Evolutionary conservation across 2,888 invertebrate species (phyloP).

Genomic region (Brachynemurus nebulosus): DNA sequence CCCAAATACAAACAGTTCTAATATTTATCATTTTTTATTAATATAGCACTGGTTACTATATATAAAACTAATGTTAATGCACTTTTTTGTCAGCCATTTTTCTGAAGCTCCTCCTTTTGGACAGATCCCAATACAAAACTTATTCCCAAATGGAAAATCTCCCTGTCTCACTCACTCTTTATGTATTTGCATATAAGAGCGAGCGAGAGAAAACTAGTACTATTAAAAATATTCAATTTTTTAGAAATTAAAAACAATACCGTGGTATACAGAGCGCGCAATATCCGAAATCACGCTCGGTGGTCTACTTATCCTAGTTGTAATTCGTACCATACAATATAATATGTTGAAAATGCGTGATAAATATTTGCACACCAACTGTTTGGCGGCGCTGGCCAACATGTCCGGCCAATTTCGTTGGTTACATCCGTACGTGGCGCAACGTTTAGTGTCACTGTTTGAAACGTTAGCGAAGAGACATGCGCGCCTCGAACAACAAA

Average conservation of each 20-base stretch:
- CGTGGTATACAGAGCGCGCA: conserved; percentile 88
- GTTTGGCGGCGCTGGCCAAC: conserved; percentile 93
- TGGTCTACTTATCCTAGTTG: conserved; percentile 83
- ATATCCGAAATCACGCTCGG: conserved; percentile 89
- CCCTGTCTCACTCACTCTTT: too few relatives aligned
- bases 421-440: conserved; percentile 91
- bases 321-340: conserved; percentile 93
- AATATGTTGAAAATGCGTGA: conserved; percentile 94
- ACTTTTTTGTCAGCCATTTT: too few relatives aligned
- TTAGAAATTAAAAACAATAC: conserved; percentile 73
- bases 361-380: conserved; percentile 96
- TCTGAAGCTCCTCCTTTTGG: too few relatives aligned
- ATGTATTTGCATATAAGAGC: too few relatives aligned
- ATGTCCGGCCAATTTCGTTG: conserved; percentile 92
- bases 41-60: too few relatives aligned
- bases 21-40: too few relatives aligned
- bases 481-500: conserved; percentile 36
- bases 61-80: too few relatives aligned
- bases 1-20: too few relatives aligned
- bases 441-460: conserved; percentile 81
- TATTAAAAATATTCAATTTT: too few relatives aligned
- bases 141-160: too few relatives aligned
- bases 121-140: too few relatives aligned
- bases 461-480: conserved; percentile 85
- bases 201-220: too few relatives aligned